phyloP scores from a whole-genome alignment of 2,888 invertebrate species.

The Chorisops tibialis region DNA sequence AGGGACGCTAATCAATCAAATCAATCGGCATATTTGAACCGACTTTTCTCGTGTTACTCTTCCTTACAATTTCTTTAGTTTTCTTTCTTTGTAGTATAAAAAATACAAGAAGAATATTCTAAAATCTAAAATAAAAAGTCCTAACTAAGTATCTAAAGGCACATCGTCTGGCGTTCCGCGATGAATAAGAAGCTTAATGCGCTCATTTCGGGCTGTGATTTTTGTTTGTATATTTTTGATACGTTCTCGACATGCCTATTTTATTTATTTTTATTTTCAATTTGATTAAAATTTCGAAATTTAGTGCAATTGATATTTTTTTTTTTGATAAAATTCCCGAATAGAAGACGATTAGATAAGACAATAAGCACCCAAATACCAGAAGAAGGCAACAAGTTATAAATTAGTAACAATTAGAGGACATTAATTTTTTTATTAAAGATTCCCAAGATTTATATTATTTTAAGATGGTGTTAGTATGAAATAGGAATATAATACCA shows the following conservation, averaged over 20 bases:
- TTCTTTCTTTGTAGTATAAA: too few relatives aligned
- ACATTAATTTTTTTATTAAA: too few relatives aligned
- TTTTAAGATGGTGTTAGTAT: slow-evolving; percentile 7
- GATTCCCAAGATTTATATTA: too few relatives aligned
- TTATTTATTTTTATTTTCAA: not conserved
- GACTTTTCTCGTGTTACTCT: too few relatives aligned
- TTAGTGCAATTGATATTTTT: not conserved
- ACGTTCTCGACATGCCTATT: slow-evolving; percentile 78
- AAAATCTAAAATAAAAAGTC: too few relatives aligned
- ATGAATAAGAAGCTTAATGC: slow-evolving; percentile 82
- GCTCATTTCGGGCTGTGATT: slow-evolving; percentile 82
- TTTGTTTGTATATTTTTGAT: slow-evolving; percentile 83
- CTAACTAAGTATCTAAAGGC: too few relatives aligned
- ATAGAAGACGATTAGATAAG: slow-evolving; percentile 19
- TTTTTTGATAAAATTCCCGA: not conserved
- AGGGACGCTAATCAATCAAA: too few relatives aligned
- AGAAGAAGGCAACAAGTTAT: slow-evolving; percentile 28
- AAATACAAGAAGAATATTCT: too few relatives aligned
- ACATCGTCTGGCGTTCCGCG: slow-evolving; percentile 79
- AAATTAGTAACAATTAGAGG: slow-evolving; percentile 1
- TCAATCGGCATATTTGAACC: too few relatives aligned
- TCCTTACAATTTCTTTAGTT: too few relatives aligned
- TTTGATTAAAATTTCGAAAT: slow-evolving; percentile 1
- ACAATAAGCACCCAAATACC: slow-evolving; percentile 38
- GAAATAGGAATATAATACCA: not conserved